Base-by-base conservation (phyloP, 2,113 vertebrate species). In the Myiagra hebetior region DNA sequence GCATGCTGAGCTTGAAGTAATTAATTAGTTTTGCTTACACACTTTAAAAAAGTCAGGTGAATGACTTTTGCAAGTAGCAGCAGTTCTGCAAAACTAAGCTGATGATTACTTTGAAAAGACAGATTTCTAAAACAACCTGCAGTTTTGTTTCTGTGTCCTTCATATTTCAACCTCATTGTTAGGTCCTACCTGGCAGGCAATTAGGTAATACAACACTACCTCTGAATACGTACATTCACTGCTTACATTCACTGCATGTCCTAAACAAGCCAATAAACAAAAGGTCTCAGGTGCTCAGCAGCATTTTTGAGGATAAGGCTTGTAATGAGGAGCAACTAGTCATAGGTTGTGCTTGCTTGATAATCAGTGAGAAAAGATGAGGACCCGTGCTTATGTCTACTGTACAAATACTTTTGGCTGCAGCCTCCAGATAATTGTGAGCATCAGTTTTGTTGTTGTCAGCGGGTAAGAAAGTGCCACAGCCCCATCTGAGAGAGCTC, bases 281-380 rank as follows among this genome's bases (percentile, higher is more conserved):
- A 87, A 82, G 37, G 55, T 41, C 79, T 64, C 57, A 39, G 84
- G 62, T 55, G 60, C 67, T 91, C 74, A 68, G 81, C 78, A 65
- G 50, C 21, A 41, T 44, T 62, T 91, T 47, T 23, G 72, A 67
- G 86, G 42, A 16, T 86, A 30, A 83, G 39, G 55, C 49, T 87
- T 65, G 49, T 50, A 83, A 89, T 41, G 63, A 79, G 84, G 47
- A 92, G 57, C 37, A 42, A 15, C 59, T 63, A 30, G 37, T 57
- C 31, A 53, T 15, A 47, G 6, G 9, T 22, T 0, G 0, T 42
- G 42, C 35, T 41, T 63, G 28, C 59, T 89, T 2, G 2, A 35
- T 47, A 60, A 60, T 4, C 26, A 87, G 16, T 3, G 11, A 24
- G 42, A 39, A 15, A 57, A 72, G 81, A 49, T 31, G 49, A 74